phyloP scores from a whole-genome alignment of 2,888 invertebrate species.

The Ennomos quercinarius region DNA sequence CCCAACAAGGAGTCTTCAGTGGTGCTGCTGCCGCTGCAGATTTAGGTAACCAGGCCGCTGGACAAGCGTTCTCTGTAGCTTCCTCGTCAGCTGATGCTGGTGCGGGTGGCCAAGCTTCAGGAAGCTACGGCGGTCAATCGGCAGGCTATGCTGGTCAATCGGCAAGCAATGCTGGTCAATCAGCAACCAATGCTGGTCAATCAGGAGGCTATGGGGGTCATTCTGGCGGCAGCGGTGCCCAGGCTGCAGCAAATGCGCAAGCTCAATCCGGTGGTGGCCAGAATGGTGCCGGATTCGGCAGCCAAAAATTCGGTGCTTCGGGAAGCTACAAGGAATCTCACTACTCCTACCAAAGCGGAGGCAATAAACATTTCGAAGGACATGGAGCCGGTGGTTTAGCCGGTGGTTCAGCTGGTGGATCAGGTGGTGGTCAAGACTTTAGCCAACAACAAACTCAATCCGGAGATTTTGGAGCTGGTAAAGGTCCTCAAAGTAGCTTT shows the following conservation, averaged over 20 bases:
- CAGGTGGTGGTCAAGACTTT: conserved; percentile 20
- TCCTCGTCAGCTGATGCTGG: conserved; percentile 39
- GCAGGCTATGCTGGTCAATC: conserved; percentile 11
- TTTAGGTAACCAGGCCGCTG: conserved; percentile 31
- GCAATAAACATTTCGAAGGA: conserved; percentile 21
- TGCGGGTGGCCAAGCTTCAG: conserved; percentile 13
- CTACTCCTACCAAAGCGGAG: conserved; percentile 34
- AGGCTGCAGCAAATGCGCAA: conserved; percentile 26
- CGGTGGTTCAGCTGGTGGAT: conserved; percentile 5
- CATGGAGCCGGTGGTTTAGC: neutral
- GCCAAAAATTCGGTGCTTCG: conserved; percentile 28
- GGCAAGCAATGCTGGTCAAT: conserved; percentile 6
- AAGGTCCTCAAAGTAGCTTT: conserved; percentile 1
- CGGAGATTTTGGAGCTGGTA: conserved; percentile 5
- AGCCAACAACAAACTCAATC: conserved; percentile 14
- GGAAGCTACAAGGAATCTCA: conserved; percentile 38
- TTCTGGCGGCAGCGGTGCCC: conserved; percentile 9
- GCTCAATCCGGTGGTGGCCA: conserved; percentile 23
- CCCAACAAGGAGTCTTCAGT: conserved; percentile 45
- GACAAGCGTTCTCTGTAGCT: conserved; percentile 48
- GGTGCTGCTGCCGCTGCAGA: conserved; percentile 48
- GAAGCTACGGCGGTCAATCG: conserved; percentile 4
- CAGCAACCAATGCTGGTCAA: neutral
- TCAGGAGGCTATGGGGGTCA: too few species aligned
- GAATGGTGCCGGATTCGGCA: conserved; percentile 16